phyloP scores from a whole-genome alignment of 2,797 vertebrate genomes.

The Hippocampus kuda region DNA sequence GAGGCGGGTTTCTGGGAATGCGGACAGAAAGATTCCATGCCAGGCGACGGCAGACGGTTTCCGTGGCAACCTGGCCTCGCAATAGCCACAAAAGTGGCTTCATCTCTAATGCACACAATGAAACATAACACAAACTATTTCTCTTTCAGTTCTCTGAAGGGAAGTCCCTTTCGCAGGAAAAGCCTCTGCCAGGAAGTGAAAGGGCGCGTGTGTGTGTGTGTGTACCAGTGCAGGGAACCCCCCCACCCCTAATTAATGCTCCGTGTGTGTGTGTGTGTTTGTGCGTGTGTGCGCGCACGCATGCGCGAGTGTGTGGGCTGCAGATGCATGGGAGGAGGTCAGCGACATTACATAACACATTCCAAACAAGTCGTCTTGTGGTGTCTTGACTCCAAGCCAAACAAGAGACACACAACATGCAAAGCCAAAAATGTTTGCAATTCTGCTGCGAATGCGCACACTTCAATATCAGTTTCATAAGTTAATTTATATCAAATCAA shows the following conservation, averaged over 20 bases:
- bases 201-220: slow-evolving; percentile 19
- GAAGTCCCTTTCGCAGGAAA: slow-evolving; percentile 18
- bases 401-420: slow-evolving; percentile 10
- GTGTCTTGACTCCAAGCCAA: slow-evolving; percentile 11
- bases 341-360: slow-evolving; percentile 32
- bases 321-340: slow-evolving; percentile 37
- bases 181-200: slow-evolving; percentile 11
- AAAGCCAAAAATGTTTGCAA: slow-evolving; percentile 4
- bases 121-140: background rate
- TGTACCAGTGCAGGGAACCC: slow-evolving; percentile 14
- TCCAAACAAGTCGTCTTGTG: background rate
- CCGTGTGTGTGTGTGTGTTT: slow-evolving; percentile 2
- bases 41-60: slow-evolving; percentile 40
- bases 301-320: slow-evolving; percentile 14
- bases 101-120: background rate
- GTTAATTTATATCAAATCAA: slow-evolving; percentile 1
- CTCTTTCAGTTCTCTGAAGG: background rate
- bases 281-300: slow-evolving; percentile 1
- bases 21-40: slow-evolving; percentile 43
- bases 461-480: background rate
- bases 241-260: background rate
- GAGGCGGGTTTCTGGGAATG: slow-evolving; percentile 45
- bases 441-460: background rate
- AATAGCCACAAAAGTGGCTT: slow-evolving; percentile 23
- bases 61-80: slow-evolving; percentile 49